phyloP scores from a whole-genome alignment of 23 tunicate species.

The Botrylloides violaceus region DNA sequence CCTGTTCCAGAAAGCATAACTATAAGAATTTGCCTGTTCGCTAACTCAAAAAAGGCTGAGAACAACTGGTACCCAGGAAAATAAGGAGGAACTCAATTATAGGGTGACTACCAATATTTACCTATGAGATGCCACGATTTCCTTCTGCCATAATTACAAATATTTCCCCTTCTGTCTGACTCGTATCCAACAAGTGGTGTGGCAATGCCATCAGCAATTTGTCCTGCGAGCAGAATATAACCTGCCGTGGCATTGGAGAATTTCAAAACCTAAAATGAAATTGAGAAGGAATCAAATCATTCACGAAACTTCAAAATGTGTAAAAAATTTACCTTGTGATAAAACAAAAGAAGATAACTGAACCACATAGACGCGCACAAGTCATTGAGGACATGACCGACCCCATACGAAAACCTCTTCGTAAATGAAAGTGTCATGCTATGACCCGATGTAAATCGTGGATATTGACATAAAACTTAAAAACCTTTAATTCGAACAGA shows the following conservation, averaged over 20 bases:
- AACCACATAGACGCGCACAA: conserved; percentile 99
- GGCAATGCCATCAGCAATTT: conserved; percentile 92
- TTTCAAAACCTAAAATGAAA: conserved; percentile 46
- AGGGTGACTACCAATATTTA: background rate
- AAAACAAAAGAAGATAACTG: conserved; percentile 80
- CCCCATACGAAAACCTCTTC: conserved; percentile 53
- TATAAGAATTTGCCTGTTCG: too few relatives aligned
- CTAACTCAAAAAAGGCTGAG: too few relatives aligned
- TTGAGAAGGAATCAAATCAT: background rate
- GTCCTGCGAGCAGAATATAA: conserved; percentile 79
- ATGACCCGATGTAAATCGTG: too few relatives aligned
- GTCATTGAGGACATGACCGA: conserved; percentile 98
- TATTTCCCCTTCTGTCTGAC: conserved; percentile 56
- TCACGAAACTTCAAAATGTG: background rate
- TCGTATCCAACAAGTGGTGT: conserved; percentile 98
- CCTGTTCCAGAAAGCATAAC: too few relatives aligned
- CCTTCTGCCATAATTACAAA: conserved; percentile 74
- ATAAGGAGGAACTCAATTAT: background rate
- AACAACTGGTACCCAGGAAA: too few relatives aligned
- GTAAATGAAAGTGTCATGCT: conserved; percentile 13
- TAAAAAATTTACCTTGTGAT: conserved; percentile 53
- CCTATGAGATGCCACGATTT: conserved; percentile 98
- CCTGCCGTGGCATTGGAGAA: conserved; percentile 87
- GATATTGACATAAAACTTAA: too few relatives aligned
- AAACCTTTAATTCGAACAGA: too few relatives aligned